Conservation (phyloP, 2,888 invertebrate species). For the Hipparchia sbordonii region DNA sequence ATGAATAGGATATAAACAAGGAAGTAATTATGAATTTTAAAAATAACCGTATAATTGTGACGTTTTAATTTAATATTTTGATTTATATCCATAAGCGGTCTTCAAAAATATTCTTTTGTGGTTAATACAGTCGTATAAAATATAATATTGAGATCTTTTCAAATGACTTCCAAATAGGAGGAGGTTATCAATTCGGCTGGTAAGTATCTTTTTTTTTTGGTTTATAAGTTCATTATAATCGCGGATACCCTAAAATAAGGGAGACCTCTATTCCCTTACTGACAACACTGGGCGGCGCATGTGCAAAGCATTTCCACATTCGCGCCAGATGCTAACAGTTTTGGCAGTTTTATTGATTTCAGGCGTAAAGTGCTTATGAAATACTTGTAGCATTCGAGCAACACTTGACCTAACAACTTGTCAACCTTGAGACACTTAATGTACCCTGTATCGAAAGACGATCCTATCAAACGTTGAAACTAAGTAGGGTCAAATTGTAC, state of each 20-base stretch:
- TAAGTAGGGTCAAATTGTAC: background rate
- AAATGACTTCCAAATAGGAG: too few relatives aligned
- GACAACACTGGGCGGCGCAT: slow-evolving; percentile 63
- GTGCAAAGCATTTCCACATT: slow-evolving; percentile 58
- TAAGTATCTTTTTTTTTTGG: too few relatives aligned
- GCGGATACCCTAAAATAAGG: slow-evolving; percentile 4
- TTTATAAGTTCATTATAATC: background rate
- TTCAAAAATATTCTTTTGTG: too few relatives aligned
- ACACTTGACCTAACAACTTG: slow-evolving; percentile 32
- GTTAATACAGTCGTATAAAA: too few relatives aligned
- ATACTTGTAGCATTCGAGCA: slow-evolving; percentile 21
- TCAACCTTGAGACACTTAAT: background rate
- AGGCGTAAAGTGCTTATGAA: slow-evolving; percentile 34
- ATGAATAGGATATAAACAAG: too few relatives aligned
- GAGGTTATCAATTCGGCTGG: too few relatives aligned
- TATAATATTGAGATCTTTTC: too few relatives aligned
- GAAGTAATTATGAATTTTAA: too few relatives aligned
- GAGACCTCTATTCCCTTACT: slow-evolving; percentile 27
- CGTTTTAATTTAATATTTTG: too few relatives aligned
- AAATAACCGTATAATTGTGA: too few relatives aligned
- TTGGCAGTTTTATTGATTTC: slow-evolving; percentile 78
- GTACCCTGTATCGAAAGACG: background rate
- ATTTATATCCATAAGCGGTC: too few relatives aligned
- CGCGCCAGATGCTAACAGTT: slow-evolving; percentile 71
- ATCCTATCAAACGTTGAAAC: background rate